Percentiles rank a stretch among this genome's conserved stretches.
phyloP scores from a whole-genome alignment of 2,797 vertebrate genomes.

The Atherinosoma microstoma region DNA sequence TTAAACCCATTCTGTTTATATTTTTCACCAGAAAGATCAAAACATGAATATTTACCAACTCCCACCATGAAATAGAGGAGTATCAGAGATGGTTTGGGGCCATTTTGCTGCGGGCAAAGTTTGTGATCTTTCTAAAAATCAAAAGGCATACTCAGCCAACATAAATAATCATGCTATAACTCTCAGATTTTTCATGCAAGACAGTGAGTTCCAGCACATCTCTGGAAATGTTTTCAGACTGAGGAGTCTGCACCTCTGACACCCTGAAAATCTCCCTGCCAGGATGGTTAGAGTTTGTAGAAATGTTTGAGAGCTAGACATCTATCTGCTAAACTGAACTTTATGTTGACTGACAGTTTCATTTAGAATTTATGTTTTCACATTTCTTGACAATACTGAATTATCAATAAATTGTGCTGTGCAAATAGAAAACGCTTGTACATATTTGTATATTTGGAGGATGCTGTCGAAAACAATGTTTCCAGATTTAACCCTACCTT shows the following conservation, averaged over 20 bases:
- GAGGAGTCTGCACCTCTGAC: no score
- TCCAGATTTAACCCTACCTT: conserved; percentile 60
- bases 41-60: not conserved
- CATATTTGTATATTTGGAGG: not conserved
- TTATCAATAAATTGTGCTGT: not conserved
- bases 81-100: no score
- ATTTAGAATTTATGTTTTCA: not conserved
- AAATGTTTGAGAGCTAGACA: no score
- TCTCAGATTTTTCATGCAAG: no score
- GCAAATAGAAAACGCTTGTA: not conserved
- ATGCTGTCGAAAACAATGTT: not conserved
- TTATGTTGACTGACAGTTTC: not conserved
- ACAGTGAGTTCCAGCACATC: not conserved
- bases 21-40: not conserved
- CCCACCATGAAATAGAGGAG: no score
- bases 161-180: no score
- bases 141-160: no score
- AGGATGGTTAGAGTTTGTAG: no score
- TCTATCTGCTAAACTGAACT: not conserved
- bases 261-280: no score
- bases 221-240: no score
- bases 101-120: no score
- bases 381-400: not conserved
- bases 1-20: not conserved
- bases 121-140: no score